These are phyloP conservation scores for Neuroterus valhalla DNA, from an alignment of 1,140 invertebrate genomes.

Conservation along the genomic window DNA sequence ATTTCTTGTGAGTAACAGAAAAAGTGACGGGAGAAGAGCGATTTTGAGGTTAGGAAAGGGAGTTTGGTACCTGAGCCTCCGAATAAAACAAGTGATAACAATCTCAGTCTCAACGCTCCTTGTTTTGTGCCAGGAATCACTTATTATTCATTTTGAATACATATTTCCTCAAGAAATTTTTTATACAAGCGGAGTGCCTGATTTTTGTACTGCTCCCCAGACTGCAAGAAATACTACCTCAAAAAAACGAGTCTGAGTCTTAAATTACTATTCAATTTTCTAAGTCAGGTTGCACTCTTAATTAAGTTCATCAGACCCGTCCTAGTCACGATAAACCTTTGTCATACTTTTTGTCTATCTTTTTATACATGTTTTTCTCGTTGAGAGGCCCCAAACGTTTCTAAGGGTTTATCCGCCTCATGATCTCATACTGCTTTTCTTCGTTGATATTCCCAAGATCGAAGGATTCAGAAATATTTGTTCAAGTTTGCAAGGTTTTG, in stretches of 20 bases:
- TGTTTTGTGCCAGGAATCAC: background rate
- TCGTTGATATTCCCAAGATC: conserved; percentile 6
- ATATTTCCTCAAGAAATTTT: background rate
- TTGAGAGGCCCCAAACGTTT: background rate
- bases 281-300: conserved; percentile 12
- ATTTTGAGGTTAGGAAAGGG: background rate
- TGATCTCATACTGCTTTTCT: conserved; percentile 28
- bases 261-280: conserved; percentile 11
- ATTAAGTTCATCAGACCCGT: conserved; percentile 13
- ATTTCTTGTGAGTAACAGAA: background rate
- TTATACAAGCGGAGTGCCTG: background rate
- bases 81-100: conserved; percentile 1
- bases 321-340: conserved; percentile 2
- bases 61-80: background rate
- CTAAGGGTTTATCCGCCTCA: background rate
- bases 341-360: background rate
- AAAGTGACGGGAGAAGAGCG: background rate
- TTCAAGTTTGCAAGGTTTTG: background rate
- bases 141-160: conserved; percentile 9
- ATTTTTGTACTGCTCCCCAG: conserved; percentile 4
- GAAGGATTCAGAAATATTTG: background rate
- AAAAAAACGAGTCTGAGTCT: conserved; percentile 8
- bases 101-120: conserved; percentile 15
- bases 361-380: background rate
- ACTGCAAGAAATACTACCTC: conserved; percentile 13